Base-by-base conservation (phyloP, 1,140 invertebrate species). In the Kradibia gibbosae region DNA sequence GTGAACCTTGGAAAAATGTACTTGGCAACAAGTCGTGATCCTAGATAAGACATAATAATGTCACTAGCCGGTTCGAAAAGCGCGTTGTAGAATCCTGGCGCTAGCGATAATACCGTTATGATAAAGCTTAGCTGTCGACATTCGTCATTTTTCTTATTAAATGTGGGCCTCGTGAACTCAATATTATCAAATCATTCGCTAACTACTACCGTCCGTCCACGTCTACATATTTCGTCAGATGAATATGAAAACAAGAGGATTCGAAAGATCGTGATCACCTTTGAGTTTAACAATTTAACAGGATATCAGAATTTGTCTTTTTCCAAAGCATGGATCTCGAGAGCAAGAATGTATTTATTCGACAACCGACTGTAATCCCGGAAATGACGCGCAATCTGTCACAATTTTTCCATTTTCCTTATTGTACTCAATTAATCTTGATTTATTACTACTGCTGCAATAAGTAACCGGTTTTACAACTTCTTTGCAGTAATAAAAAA, bases 61-160 rank as follows among this genome's bases (percentile, higher is more conserved):
- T 67, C 36, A 67, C 34, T 34, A 22, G 3, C 28, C 7, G 62
- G 70, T 42, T 25, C 25, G 28, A 31, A 25, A 20, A 39, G 28
- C 45, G 15, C 45, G 22, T 34, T 39, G 36, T 67, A 39, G 36
- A 78, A 70, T 70, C 65, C 50, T 34, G 45, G 15, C 48, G 65
- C 20, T 39, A 28, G 20, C n/a, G 70, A 72, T 48, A 25, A 72
- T 17, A 39, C 2, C 3, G 3, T 42, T n/a, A 28, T 13, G 70
- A 50, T 50, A 72, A 72, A 17, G 8, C 39, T 39, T 36, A 39
- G 34, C 62, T 36, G 62, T 39, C 62, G 36, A 25, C 62, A 10
- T 67, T 39, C 62, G 62, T 67, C 62, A 67, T 67, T 67, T 60
- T 39, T 39, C 34, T 67, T 36, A 36, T 67, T 39, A 67, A 65